These are phyloP conservation scores for Scolopax mira DNA, from an alignment of 2,113 vertebrate genomes.

Conservation along the genomic window DNA sequence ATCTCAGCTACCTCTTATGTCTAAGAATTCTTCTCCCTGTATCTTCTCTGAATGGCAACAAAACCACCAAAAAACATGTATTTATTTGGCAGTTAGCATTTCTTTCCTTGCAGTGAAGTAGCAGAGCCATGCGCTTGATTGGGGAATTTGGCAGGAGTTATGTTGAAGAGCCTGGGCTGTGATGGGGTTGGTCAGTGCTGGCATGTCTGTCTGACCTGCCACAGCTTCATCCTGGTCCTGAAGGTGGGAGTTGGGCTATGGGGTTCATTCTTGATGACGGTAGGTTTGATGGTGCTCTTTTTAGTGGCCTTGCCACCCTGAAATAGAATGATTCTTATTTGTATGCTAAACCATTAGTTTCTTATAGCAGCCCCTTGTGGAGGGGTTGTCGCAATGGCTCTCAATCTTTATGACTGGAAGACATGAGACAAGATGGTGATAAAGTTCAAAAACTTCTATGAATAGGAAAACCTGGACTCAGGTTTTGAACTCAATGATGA, in stretches of 20 bases:
- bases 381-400: background rate
- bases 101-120: background rate
- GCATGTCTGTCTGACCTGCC: rapidly evolving
- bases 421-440: background rate
- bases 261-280: background rate
- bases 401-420: background rate
- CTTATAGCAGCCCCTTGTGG: background rate
- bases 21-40: rapidly evolving
- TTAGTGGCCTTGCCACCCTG: background rate
- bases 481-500: background rate
- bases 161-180: background rate
- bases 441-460: background rate
- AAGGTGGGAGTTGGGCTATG: background rate
- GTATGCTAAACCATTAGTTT: background rate
- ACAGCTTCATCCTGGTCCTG: background rate
- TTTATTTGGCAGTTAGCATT: background rate
- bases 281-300: background rate
- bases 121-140: background rate
- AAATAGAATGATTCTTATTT: background rate
- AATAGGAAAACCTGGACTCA: background rate
- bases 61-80: no score
- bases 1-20: background rate
- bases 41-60: rapidly evolving
- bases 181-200: background rate
- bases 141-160: rapidly evolving